Base-by-base conservation (phyloP, 2,113 vertebrate genomes). In the Calidris pugnax region DNA sequence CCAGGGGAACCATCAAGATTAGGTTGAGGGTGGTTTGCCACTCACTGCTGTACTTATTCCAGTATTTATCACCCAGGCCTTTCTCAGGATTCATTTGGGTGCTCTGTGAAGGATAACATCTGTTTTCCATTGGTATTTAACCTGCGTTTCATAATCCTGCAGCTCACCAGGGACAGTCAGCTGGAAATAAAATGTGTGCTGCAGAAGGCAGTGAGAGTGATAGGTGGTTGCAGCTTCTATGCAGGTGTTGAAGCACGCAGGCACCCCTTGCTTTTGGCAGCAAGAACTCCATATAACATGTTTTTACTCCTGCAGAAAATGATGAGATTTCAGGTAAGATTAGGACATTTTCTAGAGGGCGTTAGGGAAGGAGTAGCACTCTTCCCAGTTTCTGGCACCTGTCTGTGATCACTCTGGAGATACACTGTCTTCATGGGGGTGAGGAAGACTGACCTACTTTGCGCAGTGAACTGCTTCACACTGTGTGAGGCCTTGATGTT, bases 231-330 rank as follows among this genome's bases (percentile, higher is more conserved):
- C 56, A 48, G 53, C 64, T 78, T 60, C 69, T 53, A 1, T 9
- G 6, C 28, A 60, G 27, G 15, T 68, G 48, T 13, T 5, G 69
- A 43, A 72, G 69, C 2, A 0, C 37, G 56, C 24, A 39, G 56
- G 8, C 16, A 37, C 27, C 37, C 32, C 28, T 80, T 22, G 32
- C 47, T 93, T 43, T 72, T 84, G 76, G 28, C 39, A 77, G 20
- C 0, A 0, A 74, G 50, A 41, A 30, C 41, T 85, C 55, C 5
- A 1, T 56, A 2, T 69, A 47, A 41, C 26, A 50, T 45, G 9
- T 27, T 59, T 79, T 37, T 72, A 56, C 82, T 86, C 48, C 75
- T 94, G 83, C 22, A 73, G 35, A 67, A 79, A 88, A 30, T 39
- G 5, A 10, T 21, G 28, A 74, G 28, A 26, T 73, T 85, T 77